A percentile compares a stretch with the other conserved stretches of the same genome.
Conservation (phyloP, 2,888 invertebrate species). For the Pasiphila rectangulata region DNA sequence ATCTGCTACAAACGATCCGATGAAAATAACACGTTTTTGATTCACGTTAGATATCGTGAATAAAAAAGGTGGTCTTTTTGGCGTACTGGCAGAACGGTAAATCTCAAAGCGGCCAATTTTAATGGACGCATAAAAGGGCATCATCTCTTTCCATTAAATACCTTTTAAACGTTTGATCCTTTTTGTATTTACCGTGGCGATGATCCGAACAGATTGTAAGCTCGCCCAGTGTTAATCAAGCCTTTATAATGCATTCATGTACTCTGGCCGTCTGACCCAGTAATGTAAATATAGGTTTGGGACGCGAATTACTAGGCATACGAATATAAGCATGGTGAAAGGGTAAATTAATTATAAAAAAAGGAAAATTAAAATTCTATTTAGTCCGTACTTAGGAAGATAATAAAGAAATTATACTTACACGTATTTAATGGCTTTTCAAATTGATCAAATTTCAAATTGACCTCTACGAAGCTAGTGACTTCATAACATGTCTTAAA, state of each 20-base stretch:
- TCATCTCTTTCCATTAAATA: constrained; percentile 78
- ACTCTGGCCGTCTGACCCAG: constrained; percentile 30
- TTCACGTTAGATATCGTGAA: constrained; percentile 51
- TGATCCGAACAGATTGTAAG: constrained; percentile 68
- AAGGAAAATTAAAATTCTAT: too few relatives aligned
- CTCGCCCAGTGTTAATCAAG: constrained; percentile 64
- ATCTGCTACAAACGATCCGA: constrained; percentile 65
- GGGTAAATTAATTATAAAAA: too few relatives aligned
- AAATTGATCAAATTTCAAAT: too few relatives aligned
- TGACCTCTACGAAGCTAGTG: too few relatives aligned
- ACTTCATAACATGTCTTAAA: too few relatives aligned
- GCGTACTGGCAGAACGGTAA: constrained; percentile 57
- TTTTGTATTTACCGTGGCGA: constrained; percentile 73
- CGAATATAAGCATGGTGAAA: constrained; percentile 7
- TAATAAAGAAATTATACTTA: too few relatives aligned
- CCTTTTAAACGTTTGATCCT: constrained; percentile 80
- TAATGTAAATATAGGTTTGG: constrained; percentile 6
- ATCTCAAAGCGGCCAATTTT: constrained; percentile 74
- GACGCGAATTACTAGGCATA: background rate
- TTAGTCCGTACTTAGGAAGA: too few relatives aligned
- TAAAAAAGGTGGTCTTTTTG: background rate
- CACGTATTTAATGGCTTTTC: too few relatives aligned
- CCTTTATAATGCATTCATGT: constrained; percentile 40
- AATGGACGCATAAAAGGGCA: constrained; percentile 77
- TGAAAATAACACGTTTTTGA: constrained; percentile 60